These are phyloP conservation scores for Crotalus viridis DNA, from an alignment of 2,113 vertebrate species.

Conservation along the genomic window DNA sequence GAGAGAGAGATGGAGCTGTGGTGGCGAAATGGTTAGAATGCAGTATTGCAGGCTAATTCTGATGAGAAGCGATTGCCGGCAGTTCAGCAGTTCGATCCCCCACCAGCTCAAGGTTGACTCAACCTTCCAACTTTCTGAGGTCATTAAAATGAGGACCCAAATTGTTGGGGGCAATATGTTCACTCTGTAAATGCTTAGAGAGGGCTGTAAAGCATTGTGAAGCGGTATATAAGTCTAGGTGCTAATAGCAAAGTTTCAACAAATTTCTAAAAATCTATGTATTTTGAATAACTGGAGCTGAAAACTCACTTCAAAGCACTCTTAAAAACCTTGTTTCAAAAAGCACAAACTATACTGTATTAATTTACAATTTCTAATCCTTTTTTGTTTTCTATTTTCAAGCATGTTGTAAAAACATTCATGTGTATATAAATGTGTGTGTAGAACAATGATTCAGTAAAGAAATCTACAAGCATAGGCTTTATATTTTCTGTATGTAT, in stretches of 20 bases:
- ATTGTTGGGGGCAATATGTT: too few species aligned
- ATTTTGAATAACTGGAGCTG: constrained; percentile 38
- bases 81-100: too few species aligned
- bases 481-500: constrained; percentile 4
- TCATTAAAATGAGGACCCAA: too few species aligned
- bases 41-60: too few species aligned
- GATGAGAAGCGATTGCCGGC: too few species aligned
- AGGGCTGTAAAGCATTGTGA: too few species aligned
- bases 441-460: neutral
- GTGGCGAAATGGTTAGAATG: too few species aligned
- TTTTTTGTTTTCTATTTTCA: constrained; percentile 27
- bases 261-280: constrained; percentile 30
- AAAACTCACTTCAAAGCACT: constrained; percentile 11
- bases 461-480: neutral
- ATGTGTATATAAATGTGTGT: neutral
- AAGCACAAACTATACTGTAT: constrained; percentile 22
- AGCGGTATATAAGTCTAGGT: too few species aligned
- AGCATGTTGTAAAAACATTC: neutral
- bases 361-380: constrained; percentile 36
- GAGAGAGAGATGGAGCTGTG: too few species aligned
- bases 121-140: too few species aligned
- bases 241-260: constrained; percentile 18
- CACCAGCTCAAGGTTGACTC: too few species aligned
- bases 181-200: too few species aligned
- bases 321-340: constrained; percentile 24